Base-by-base conservation (phyloP, 1,140 invertebrate species). In the Arctopsyche grandis region DNA sequence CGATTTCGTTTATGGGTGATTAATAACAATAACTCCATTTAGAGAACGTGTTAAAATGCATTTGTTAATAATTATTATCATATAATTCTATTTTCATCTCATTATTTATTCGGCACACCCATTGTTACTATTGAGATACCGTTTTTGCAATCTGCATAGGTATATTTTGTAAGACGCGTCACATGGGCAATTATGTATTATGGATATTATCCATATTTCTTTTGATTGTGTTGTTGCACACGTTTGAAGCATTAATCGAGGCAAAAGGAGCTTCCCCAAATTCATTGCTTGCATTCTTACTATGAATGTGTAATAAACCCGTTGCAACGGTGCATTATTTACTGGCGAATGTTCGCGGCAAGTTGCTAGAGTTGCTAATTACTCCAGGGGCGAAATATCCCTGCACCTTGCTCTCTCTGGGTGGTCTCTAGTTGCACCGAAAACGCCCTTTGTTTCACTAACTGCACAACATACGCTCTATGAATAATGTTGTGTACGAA, bases 361-460 rank as follows among this genome's bases (percentile, higher is more conserved):
- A 52, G 43, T 38, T 71, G 63, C 77, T 69, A 70, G 77, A 73
- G 38, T 71, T 66, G 80, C 80, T 81, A 81, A 81, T 81, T 81
- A 81, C 80, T 76, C 56, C 46, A 48, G 80, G 29, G 58, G 73
- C 73, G 79, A 76, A 79, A 69, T 66, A 56, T 70, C 60, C 22
- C 24, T 38, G 7, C 46, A 10, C 46, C 46, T 74, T 22, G 38
- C 63, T 4, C 58, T 19, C 70, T 19, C 56, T 75, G 75, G 69
- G 60, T 69, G 70, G 71, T 74, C 75, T 66, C 16, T 10, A 52
- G 29, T 21, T 29, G 63, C 22, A 24, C 21, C 22, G 21, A 66
- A 66, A 66, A 66, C 60, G 22, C 66, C 1, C 69, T 79, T 26
- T 74, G 38, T 43, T 60, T 46, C 56, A 58, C 56, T 38, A 52